Evolutionary conservation across 1,140 invertebrate species (phyloP).

Genomic region (Euwallacea fornicatus): DNA sequence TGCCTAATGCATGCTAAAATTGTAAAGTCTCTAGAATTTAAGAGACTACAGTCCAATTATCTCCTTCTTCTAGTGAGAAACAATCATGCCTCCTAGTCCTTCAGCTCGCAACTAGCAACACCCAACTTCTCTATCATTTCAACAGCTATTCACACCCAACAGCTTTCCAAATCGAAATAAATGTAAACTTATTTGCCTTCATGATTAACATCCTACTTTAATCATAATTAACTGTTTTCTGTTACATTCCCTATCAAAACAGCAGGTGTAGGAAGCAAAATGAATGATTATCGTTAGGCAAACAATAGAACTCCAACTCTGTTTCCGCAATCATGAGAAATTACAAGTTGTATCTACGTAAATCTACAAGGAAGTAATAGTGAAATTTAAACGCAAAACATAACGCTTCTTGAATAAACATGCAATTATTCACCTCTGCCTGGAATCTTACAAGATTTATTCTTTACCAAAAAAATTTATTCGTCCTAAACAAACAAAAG

Average conservation of each 20-base stretch:
- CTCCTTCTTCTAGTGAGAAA: no score
- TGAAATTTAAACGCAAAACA: neutral
- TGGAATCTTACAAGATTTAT: neutral
- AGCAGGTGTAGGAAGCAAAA: neutral
- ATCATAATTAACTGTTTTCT: neutral
- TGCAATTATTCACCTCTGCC: neutral
- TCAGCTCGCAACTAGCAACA: no score
- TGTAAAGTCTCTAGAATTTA: no score
- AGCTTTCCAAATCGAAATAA: no score
- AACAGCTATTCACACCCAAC: no score
- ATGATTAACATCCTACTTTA: no score
- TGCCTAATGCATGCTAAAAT: no score
- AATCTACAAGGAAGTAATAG: neutral
- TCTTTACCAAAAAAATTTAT: neutral
- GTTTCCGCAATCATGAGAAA: neutral
- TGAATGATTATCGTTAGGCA: neutral
- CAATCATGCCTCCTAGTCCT: no score
- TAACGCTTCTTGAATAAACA: neutral
- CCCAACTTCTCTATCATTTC: no score
- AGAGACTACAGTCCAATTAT: no score
- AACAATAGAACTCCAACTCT: neutral
- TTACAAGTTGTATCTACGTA: neutral
- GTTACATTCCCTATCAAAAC: neutral
- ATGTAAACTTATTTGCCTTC: no score
- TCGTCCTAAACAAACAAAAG: neutral